Percentiles rank a stretch among this genome's conserved stretches.
These are phyloP conservation scores for Aporophyla nigra DNA, from an alignment of 2,888 invertebrate species.

Conservation along the genomic window DNA sequence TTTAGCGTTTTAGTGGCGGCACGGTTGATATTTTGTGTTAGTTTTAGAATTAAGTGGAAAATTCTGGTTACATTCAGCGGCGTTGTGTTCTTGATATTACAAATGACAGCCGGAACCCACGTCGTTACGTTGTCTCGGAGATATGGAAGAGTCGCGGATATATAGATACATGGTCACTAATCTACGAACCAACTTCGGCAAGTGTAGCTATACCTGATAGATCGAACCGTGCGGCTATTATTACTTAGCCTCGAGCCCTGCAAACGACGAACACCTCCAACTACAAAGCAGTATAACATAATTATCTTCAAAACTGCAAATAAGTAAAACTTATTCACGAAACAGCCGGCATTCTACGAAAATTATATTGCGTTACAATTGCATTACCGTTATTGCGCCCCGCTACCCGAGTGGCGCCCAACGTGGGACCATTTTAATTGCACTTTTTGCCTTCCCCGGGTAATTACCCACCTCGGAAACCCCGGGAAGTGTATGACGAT, in stretches of 20 bases:
- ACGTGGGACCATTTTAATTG: conserved; percentile 70
- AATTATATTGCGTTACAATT: conserved; percentile 67
- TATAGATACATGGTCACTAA: too few species aligned
- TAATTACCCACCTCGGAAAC: conserved; percentile 61
- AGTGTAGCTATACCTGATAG: too few species aligned
- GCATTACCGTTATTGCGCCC: conserved; percentile 53
- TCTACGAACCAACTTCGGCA: too few species aligned
- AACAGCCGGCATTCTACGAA: conserved; percentile 49
- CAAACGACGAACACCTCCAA: conserved; percentile 11
- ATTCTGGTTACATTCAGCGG: too few species aligned
- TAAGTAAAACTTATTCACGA: conserved; percentile 56
- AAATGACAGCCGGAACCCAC: too few species aligned
- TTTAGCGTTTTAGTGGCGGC: conserved; percentile 3
- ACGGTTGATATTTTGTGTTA: not conserved
- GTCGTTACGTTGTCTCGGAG: too few species aligned
- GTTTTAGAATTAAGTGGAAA: too few species aligned
- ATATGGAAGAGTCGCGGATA: too few species aligned
- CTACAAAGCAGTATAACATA: conserved; percentile 50
- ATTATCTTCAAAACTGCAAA: conserved; percentile 56
- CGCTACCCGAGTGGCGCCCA: conserved; percentile 63
- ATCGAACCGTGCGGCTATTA: too few species aligned
- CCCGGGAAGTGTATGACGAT: conserved; percentile 62
- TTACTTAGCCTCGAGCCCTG: too few species aligned
- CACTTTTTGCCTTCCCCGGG: conserved; percentile 66
- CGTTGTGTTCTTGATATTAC: too few species aligned